These are phyloP conservation scores for Papilio polytes DNA, from an alignment of 1,140 invertebrate genomes.

Conservation along the genomic window DNA sequence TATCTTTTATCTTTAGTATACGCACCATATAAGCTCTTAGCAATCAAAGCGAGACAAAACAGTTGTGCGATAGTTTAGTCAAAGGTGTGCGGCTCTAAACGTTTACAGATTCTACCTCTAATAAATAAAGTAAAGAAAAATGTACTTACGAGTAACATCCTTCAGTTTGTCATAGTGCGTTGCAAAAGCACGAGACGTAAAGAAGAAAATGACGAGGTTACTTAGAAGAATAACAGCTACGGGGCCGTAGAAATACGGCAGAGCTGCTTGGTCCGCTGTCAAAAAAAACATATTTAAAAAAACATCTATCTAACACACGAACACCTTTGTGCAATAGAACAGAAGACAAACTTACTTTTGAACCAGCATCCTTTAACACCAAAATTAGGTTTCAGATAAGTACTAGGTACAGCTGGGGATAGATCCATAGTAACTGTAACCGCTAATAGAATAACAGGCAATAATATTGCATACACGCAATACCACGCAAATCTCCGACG, in stretches of 20 bases:
- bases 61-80: no score
- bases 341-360: constrained; percentile 77
- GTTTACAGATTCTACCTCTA: no score
- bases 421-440: constrained; percentile 85
- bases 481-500: constrained; percentile 75
- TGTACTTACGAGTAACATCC: constrained; percentile 74
- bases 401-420: constrained; percentile 80
- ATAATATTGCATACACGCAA: constrained; percentile 70
- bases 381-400: constrained; percentile 85
- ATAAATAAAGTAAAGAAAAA: not conserved
- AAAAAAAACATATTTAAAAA: constrained; percentile 42
- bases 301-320: not conserved
- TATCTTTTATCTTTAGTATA: no score
- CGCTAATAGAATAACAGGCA: constrained; percentile 81
- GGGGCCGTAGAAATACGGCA: constrained; percentile 87
- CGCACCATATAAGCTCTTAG: no score
- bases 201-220: constrained; percentile 84
- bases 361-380: constrained; percentile 86
- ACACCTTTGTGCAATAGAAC: not conserved
- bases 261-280: constrained; percentile 83
- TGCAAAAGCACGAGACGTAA: constrained; percentile 80
- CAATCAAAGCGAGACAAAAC: no score
- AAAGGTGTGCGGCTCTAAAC: no score
- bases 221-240: constrained; percentile 83
- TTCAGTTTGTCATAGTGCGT: constrained; percentile 77